Percentiles rank a stretch among this genome's conserved stretches.
Conservation (phyloP, 2,797 vertebrate species). For the Smutsia temminckii region DNA sequence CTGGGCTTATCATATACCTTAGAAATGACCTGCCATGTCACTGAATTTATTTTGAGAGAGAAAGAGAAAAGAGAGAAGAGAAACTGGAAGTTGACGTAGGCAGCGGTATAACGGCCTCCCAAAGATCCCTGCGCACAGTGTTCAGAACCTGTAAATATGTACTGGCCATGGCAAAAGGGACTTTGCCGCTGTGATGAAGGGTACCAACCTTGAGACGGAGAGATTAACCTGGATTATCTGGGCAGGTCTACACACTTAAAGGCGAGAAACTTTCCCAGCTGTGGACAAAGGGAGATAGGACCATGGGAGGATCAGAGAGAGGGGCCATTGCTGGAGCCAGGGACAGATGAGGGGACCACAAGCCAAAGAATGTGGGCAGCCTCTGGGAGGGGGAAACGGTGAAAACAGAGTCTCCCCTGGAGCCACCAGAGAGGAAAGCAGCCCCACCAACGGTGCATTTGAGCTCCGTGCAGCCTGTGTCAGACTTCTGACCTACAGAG, state of each 20-base stretch:
- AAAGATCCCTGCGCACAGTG: background rate
- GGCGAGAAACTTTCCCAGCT: background rate
- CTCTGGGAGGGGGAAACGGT: background rate
- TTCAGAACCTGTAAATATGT: background rate
- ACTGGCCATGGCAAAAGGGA: background rate
- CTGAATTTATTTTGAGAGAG: background rate
- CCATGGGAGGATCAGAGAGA: background rate
- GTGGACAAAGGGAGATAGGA: background rate
- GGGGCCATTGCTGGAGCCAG: background rate
- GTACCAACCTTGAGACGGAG: background rate
- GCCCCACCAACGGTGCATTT: background rate
- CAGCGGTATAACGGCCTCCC: background rate
- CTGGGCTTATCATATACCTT: background rate
- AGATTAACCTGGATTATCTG: background rate
- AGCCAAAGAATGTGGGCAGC: background rate
- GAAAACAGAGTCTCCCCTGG: background rate
- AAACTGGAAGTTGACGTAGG: background rate
- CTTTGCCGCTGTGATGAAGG: background rate
- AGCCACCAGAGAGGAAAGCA: background rate
- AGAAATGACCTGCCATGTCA: background rate
- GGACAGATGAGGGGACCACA: background rate
- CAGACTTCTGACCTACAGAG: background rate
- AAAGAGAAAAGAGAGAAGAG: background rate
- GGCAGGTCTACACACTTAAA: background rate
- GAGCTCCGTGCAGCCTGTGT: accelerated